phyloP scores from a whole-genome alignment of 2,113 vertebrate species.

The Pogona vitticeps region DNA sequence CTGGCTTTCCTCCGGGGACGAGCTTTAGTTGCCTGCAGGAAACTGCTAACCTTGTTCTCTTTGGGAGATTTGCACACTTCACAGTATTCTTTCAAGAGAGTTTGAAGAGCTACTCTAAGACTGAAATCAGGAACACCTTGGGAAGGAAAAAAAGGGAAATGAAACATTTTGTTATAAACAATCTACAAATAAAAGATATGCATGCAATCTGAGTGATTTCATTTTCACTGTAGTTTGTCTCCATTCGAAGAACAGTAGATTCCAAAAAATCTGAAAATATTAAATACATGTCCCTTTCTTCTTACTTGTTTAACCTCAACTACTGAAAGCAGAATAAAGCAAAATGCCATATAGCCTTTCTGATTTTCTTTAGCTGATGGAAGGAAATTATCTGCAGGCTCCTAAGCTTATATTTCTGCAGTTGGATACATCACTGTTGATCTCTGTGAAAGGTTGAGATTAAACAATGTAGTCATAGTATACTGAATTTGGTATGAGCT shows the following conservation, averaged over 20 bases:
- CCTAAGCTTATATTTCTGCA: background rate
- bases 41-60: slow-evolving; percentile 90
- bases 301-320: background rate
- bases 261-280: background rate
- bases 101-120: slow-evolving; percentile 96
- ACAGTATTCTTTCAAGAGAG: slow-evolving; percentile 94
- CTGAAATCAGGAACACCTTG: slow-evolving; percentile 93
- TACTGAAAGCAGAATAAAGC: background rate
- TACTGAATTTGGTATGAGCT: background rate
- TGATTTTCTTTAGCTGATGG: background rate
- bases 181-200: background rate
- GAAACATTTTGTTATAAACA: background rate
- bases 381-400: background rate
- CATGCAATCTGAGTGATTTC: background rate
- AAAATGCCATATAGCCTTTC: background rate
- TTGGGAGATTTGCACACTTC: slow-evolving; percentile 91
- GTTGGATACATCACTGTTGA: background rate
- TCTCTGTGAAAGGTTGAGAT: background rate
- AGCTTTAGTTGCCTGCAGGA: slow-evolving; percentile 88
- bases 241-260: background rate
- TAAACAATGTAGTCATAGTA: background rate
- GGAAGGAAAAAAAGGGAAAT: slow-evolving; percentile 12
- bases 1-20: slow-evolving; percentile 95
- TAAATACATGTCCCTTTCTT: background rate
- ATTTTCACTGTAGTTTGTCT: background rate